Conservation (phyloP, 2,113 vertebrate species). For the Bos indicus region DNA sequence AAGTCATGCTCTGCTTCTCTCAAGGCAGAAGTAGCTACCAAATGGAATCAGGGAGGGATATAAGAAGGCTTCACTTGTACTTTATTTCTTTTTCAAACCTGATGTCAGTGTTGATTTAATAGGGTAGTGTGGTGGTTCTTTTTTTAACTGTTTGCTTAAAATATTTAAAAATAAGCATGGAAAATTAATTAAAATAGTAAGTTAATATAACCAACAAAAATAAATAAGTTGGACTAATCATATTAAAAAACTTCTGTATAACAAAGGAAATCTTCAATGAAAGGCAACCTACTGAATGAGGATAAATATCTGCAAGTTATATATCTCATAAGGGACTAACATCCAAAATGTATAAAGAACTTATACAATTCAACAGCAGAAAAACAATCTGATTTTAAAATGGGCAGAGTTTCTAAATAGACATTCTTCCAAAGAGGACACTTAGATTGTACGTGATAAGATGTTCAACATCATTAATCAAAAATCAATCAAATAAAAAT, state of each 20-base stretch:
- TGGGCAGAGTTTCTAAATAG: not conserved
- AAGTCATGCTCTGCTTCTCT: not conserved
- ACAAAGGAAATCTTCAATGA: not conserved
- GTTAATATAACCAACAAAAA: not conserved
- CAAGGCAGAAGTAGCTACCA: not conserved
- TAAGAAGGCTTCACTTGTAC: not conserved
- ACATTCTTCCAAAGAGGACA: not conserved
- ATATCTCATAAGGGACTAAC: not conserved
- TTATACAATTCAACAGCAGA: not conserved
- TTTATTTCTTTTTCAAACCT: not conserved
- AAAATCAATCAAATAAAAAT: not conserved
- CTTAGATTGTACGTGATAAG: not conserved
- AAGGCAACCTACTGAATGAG: not conserved
- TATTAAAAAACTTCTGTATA: not conserved
- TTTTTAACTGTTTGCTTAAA: not conserved
- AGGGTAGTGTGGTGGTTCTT: not conserved
- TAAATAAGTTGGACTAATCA: not conserved
- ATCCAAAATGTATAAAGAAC: not conserved
- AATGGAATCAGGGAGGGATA: no score
- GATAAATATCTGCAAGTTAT: not conserved
- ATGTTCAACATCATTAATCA: not conserved
- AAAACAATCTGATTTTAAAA: not conserved
- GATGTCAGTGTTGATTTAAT: not conserved
- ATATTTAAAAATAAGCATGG: slow-evolving; percentile 14
- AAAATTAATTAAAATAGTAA: not conserved